phyloP scores from a whole-genome alignment of 92 coral and sea anemone species.

The Parazoanthus darwini region DNA sequence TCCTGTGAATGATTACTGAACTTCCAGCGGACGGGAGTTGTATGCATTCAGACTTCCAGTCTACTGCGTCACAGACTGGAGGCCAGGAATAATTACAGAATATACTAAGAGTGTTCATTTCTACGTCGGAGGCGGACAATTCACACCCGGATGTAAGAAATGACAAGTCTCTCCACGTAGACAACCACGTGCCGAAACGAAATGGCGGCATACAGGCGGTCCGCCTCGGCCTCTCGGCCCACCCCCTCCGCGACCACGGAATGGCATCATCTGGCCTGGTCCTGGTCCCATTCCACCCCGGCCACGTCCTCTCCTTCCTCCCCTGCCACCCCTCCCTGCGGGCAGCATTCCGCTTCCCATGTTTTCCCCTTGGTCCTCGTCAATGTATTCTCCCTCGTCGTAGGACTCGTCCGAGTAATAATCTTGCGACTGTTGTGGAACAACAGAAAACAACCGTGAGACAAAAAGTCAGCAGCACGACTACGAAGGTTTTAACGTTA shows the following conservation, averaged over 20 bases:
- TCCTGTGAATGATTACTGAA: background rate
- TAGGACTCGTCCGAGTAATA: constrained; percentile 68
- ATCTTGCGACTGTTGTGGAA: constrained; percentile 74
- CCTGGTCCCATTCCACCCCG: constrained; percentile 84
- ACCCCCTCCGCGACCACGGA: constrained; percentile 85
- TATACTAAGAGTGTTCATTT: background rate
- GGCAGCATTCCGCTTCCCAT: constrained; percentile 63
- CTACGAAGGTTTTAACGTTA: no score
- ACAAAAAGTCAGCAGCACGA: no score
- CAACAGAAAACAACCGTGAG: background rate
- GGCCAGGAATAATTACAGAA: background rate
- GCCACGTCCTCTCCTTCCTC: constrained; percentile 91
- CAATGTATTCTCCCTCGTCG: constrained; percentile 71
- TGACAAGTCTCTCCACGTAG: constrained; percentile 90
- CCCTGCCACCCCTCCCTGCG: constrained; percentile 78
- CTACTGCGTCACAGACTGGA: background rate
- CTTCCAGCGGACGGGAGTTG: background rate
- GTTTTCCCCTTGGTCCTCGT: constrained; percentile 48
- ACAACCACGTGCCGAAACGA: constrained; percentile 93
- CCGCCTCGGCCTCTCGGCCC: constrained; percentile 93
- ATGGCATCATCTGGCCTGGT: constrained; percentile 42
- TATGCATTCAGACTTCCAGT: background rate
- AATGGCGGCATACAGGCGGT: constrained; percentile 90
- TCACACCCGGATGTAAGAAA: constrained; percentile 91
- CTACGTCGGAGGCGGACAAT: constrained; percentile 79